Evolutionary conservation across 2,113 vertebrate species (phyloP).

Genomic region (Sebastes schlegelii): DNA sequence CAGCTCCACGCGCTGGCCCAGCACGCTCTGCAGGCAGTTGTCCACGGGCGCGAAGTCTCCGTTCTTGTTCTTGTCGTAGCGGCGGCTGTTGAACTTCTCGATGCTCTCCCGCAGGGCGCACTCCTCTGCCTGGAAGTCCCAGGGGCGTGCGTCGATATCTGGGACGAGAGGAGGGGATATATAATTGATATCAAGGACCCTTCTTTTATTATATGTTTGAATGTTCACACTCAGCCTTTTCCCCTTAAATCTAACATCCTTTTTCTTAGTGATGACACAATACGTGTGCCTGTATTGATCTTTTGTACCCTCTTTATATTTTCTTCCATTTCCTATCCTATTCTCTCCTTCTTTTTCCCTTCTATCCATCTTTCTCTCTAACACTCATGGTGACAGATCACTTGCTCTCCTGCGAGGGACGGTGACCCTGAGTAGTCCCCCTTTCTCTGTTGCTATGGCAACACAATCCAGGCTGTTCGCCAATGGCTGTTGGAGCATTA

Average conservation of each 20-base stretch:
- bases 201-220: neutral
- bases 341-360: neutral
- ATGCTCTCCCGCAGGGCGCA: slow-evolving; percentile 95
- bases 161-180: neutral
- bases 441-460: slow-evolving; percentile 67
- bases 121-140: slow-evolving; percentile 99
- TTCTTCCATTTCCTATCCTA: neutral
- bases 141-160: slow-evolving; percentile 97
- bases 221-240: neutral
- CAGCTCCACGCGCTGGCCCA: slow-evolving; percentile 92
- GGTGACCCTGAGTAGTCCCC: slow-evolving; percentile 59
- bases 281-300: neutral
- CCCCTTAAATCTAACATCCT: neutral
- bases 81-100: slow-evolving; percentile 93
- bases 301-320: no score
- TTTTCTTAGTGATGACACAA: neutral
- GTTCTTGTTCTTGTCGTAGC: slow-evolving; percentile 89
- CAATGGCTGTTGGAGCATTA: slow-evolving; percentile 15
- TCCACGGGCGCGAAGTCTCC: slow-evolving; percentile 94
- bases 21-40: slow-evolving; percentile 97
- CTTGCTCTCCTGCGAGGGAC: slow-evolving; percentile 38
- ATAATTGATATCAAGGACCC: neutral
- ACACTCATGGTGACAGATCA: slow-evolving; percentile 40
- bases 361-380: slow-evolving; percentile 12
- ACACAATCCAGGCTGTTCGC: slow-evolving; percentile 38